Evolutionary conservation across 2,113 vertebrate species (phyloP), one percentile per base, ranked within the genome.

Genomic region (Miniopterus natalensis): DNA sequence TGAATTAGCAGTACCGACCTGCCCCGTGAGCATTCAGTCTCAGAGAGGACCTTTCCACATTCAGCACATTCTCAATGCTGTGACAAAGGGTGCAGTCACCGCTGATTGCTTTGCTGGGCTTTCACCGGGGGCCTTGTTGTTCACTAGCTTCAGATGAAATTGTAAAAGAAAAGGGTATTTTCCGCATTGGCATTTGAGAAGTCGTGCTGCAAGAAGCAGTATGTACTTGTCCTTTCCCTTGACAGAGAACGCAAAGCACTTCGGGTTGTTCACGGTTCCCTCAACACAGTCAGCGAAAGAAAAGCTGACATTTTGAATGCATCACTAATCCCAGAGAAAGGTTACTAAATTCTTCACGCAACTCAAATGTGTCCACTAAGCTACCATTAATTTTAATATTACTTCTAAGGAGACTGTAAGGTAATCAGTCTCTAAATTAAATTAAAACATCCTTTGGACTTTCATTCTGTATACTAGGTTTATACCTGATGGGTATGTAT

Each of bases 301-400:
- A 90, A 96, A 92, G 42, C 49, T 90, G 84, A 83, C 15, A 29
- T 68, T 93, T 96, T 55, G 36, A 90, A 88, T 73, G 59, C 75
- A 75, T 84, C 85, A 87, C 68, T 21, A 90, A 10, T 70, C 3
- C 42, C 70, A 81, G 71, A 88, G 27, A 40, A 66, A 21, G 47
- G 3, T 65, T 49, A 57, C 63, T 91, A 47, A 93, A 89, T 92
- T 95, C 81, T 61, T 95, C 74, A 63, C 77, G 84, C 31, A 70
- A 74, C 17, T 90, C 92, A 95, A 83, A 3, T 20, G n/a, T 81
- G 92, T 84, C 59, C 45, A 92, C 25, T 80, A 87, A 84, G 29
- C 27, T 97, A n/a, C 59, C 73, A 27, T 95, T 57, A 85, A 47
- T 95, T 96, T 91, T 92, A 96, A 94, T 91, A 96, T 47, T 96